Evolutionary conservation across 2,113 vertebrate species (phyloP).

Genomic region (Notothenia coriiceps): DNA sequence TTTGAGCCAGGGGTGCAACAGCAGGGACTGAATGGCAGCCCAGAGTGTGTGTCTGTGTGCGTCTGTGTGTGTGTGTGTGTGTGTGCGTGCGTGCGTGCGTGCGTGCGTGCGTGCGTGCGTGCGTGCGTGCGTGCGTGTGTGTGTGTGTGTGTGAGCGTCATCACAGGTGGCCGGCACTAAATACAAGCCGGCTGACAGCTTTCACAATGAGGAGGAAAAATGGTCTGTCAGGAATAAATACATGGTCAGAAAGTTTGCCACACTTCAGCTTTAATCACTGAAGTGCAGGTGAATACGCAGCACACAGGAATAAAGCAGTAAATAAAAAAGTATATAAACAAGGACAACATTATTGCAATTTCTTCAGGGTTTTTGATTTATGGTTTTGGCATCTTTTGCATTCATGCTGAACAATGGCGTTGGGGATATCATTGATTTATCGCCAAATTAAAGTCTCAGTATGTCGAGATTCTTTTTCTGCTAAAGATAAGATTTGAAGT

Average conservation of each 20-base stretch:
- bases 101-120: neutral
- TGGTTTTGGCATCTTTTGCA: neutral
- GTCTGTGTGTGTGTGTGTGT: constrained; percentile 11
- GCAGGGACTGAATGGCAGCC: constrained; percentile 21
- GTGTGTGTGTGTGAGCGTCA: constrained; percentile 15
- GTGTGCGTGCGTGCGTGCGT: constrained; percentile 8
- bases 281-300: constrained; percentile 17
- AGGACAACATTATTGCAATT: neutral
- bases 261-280: constrained; percentile 46
- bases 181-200: constrained; percentile 51
- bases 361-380: neutral
- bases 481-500: too few relatives aligned
- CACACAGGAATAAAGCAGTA: neutral
- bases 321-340: constrained; percentile 13
- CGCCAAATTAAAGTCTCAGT: neutral
- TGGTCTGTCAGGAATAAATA: constrained; percentile 47
- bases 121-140: neutral
- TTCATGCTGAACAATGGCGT: neutral
- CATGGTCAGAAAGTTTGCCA: constrained; percentile 25
- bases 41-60: neutral
- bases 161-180: constrained; percentile 57
- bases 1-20: constrained; percentile 32
- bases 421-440: neutral
- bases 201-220: constrained; percentile 27
- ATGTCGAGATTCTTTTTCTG: too few relatives aligned